These are phyloP conservation scores for Cariama cristata DNA, from an alignment of 2,113 vertebrate genomes.

Conservation along the genomic window DNA sequence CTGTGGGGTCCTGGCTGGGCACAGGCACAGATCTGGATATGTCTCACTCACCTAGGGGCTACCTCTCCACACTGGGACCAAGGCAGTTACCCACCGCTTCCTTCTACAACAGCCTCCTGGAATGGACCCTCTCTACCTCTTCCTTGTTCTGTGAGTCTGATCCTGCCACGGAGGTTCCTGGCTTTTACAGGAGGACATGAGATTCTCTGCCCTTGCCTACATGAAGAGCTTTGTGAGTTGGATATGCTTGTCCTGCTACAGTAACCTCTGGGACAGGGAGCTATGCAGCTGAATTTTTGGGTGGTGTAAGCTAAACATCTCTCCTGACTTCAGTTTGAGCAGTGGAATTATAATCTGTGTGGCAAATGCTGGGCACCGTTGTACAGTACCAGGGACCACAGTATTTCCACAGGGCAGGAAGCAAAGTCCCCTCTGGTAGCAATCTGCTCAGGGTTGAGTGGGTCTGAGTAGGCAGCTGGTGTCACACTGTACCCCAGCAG, in stretches of 20 bases:
- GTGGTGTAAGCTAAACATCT: not conserved
- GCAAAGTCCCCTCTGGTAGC: not conserved
- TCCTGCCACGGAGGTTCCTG: not conserved
- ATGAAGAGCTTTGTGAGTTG: not conserved
- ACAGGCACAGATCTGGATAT: too few relatives aligned
- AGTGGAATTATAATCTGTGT: not conserved
- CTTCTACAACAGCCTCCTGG: not conserved
- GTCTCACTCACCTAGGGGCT: not conserved
- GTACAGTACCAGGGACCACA: not conserved
- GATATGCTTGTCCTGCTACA: not conserved
- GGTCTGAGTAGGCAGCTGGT: not conserved
- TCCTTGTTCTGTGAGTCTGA: not conserved
- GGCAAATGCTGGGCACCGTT: not conserved
- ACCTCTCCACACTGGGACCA: not conserved
- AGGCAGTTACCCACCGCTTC: not conserved
- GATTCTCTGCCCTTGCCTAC: not conserved
- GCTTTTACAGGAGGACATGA: not conserved
- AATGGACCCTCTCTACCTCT: not conserved
- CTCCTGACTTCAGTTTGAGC: not conserved
- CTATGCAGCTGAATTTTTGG: not conserved
- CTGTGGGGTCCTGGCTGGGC: not conserved
- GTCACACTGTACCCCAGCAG: not conserved
- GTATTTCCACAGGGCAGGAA: not conserved
- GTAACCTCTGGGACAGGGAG: not conserved
- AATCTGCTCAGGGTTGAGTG: not conserved